These are phyloP conservation scores for Xestia xanthographa DNA, from an alignment of 2,888 invertebrate genomes.

Conservation along the genomic window DNA sequence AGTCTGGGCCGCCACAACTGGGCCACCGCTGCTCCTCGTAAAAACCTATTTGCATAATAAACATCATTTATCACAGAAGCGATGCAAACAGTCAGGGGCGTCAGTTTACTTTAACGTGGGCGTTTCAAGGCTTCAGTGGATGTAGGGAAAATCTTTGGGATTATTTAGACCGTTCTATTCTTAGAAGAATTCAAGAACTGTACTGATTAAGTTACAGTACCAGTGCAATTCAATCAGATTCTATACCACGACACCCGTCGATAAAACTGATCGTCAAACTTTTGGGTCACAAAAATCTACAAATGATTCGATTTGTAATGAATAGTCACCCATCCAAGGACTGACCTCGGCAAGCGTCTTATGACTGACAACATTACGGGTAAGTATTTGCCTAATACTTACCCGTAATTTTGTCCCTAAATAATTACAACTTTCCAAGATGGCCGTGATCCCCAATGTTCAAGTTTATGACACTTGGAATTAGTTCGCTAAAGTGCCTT, in stretches of 20 bases:
- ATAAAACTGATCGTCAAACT: no score
- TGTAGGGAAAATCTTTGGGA: not conserved
- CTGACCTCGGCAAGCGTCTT: not conserved
- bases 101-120: not conserved
- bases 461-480: constrained; percentile 30
- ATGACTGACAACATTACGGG: not conserved
- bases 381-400: not conserved
- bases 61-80: not conserved
- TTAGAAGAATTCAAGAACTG: not conserved
- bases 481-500: constrained; percentile 33
- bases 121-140: not conserved
- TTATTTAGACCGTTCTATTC: not conserved
- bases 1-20: no score
- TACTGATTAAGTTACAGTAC: not conserved
- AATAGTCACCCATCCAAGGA: not conserved
- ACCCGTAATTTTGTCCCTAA: constrained; percentile 1
- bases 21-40: no score
- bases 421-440: not conserved
- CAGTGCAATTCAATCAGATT: not conserved
- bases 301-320: not conserved
- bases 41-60: no score
- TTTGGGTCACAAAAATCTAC: not conserved
- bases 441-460: constrained; percentile 7
- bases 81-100: not conserved
- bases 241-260: not conserved